Conservation (phyloP, 2,113 vertebrate species). For the Plectropomus leopardus region DNA sequence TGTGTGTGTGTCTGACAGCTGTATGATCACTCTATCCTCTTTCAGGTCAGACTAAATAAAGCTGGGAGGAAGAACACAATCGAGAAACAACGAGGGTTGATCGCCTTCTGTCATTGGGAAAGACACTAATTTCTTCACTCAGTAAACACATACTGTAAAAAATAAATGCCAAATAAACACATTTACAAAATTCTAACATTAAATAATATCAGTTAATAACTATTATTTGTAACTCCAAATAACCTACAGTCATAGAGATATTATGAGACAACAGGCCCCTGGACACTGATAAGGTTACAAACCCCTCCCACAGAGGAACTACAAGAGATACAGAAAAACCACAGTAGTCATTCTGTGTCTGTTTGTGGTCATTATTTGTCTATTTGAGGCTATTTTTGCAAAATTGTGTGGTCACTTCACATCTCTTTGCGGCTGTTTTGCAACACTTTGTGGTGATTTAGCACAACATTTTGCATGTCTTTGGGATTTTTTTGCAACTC, state of each 20-base stretch:
- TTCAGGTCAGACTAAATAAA: constrained; percentile 50
- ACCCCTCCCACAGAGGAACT: neutral
- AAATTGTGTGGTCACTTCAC: too few relatives aligned
- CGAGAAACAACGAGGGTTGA: constrained; percentile 1
- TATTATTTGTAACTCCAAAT: neutral
- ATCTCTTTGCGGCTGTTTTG: too few relatives aligned
- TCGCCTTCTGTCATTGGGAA: constrained; percentile 36
- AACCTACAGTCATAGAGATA: neutral
- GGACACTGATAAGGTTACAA: neutral
- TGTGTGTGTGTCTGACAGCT: constrained; percentile 77
- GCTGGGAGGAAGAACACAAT: constrained; percentile 19
- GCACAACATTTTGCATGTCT: too few relatives aligned
- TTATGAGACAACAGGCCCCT: neutral
- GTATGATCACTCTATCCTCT: constrained; percentile 43
- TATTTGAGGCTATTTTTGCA: neutral
- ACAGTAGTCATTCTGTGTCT: neutral
- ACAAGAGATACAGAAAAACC: neutral
- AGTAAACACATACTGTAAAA: neutral
- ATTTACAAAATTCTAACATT: neutral
- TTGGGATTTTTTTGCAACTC: neutral
- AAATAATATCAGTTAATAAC: neutral
- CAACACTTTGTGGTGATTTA: too few relatives aligned
- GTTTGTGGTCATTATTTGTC: neutral
- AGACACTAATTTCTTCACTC: neutral
- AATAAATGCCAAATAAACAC: neutral